These are phyloP conservation scores for Hybos culiciformis DNA, from an alignment of 2,888 invertebrate species.

Conservation along the genomic window DNA sequence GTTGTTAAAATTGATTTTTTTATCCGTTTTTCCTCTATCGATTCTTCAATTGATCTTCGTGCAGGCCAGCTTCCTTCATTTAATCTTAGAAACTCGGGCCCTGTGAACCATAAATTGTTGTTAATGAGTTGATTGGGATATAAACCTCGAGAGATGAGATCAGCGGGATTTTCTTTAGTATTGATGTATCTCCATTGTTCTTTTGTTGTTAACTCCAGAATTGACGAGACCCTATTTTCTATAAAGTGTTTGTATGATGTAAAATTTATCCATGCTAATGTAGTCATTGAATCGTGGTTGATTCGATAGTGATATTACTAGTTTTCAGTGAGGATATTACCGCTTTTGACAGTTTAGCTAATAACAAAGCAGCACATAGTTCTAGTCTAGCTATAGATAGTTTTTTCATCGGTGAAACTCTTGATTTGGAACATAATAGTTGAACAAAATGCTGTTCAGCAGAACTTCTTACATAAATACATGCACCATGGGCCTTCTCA, in stretches of 20 bases:
- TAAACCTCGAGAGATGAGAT: slow-evolving; percentile 4
- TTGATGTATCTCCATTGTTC: slow-evolving; percentile 8
- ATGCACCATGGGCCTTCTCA: slow-evolving; percentile 5
- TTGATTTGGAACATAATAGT: slow-evolving; percentile 9
- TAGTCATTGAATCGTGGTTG: too few species aligned
- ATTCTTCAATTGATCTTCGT: neutral
- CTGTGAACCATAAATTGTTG: slow-evolving; percentile 1
- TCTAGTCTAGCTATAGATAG: slow-evolving; percentile 7
- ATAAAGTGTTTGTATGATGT: too few species aligned
- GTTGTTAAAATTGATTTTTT: neutral
- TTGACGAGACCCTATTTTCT: slow-evolving; percentile 6
- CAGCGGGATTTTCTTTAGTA: slow-evolving; percentile 9
- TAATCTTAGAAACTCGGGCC: neutral
- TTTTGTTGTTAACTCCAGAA: slow-evolving; percentile 3
- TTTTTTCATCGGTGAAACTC: slow-evolving; percentile 8
- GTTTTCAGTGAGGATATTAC: too few species aligned
- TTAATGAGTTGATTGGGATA: neutral
- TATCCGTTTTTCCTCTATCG: neutral
- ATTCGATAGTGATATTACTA: too few species aligned
- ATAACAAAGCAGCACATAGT: slow-evolving; percentile 8
- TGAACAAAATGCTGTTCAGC: neutral
- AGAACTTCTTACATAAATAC: slow-evolving; percentile 1
- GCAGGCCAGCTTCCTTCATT: neutral
- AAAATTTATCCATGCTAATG: too few species aligned
- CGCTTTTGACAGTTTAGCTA: slow-evolving; percentile 6